Percentiles rank a stretch among this genome's conserved stretches.
These are phyloP conservation scores for Ptilorrhoa leucosticta DNA, from an alignment of 2,113 vertebrate species.

Conservation along the genomic window DNA sequence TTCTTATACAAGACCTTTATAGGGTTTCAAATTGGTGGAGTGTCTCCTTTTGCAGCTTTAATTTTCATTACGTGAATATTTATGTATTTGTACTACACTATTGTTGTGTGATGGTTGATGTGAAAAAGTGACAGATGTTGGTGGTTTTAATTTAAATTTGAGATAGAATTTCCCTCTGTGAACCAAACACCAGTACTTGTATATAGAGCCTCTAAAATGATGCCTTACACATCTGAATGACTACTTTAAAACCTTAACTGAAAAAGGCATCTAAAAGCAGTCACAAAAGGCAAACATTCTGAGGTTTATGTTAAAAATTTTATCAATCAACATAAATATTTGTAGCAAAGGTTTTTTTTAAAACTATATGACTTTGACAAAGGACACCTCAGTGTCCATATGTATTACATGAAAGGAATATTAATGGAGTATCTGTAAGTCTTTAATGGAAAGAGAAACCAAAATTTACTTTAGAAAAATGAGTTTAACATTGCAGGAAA, in stretches of 20 bases:
- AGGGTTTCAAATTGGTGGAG: background rate
- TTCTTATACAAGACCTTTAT: background rate
- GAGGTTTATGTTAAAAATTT: background rate
- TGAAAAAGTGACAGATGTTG: background rate
- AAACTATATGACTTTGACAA: background rate
- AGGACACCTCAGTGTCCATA: accelerated
- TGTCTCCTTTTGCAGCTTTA: background rate
- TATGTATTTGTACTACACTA: background rate
- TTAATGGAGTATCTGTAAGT: background rate
- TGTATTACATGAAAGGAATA: background rate
- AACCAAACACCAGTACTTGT: background rate
- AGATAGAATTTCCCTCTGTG: background rate
- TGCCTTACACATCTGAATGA: background rate
- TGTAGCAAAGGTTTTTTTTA: background rate
- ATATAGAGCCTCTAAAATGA: background rate
- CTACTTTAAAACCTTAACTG: background rate
- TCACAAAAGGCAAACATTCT: background rate
- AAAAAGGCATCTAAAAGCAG: background rate
- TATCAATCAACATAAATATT: background rate
- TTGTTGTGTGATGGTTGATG: background rate
- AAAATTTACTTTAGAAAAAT: background rate
- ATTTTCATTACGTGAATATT: background rate
- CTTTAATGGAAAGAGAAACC: background rate
- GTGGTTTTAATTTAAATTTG: background rate
- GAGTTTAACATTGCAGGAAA: background rate